Base-by-base conservation (phyloP, 1,140 invertebrate species). In the Polypedilum pembai region DNA sequence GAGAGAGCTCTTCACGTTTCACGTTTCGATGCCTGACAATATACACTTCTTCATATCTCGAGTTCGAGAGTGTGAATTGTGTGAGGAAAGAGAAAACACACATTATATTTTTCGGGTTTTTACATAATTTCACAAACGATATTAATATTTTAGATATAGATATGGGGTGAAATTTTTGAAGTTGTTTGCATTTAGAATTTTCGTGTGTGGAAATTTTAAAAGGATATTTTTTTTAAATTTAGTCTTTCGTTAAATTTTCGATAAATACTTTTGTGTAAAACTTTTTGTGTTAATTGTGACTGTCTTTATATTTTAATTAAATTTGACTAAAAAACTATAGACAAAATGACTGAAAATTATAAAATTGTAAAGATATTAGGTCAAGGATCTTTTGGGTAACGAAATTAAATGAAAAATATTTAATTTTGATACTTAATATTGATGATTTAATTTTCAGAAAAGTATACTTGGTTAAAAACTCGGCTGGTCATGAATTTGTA, bases 11-110 rank as follows among this genome's bases (percentile, higher is more conserved):
- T 56, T 56, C 45, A 56, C 45, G 45, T 56, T 56, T 56, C 45
- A 56, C 45, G 45, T 56, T 56, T 56, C 45, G 45, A 56, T 56
- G 45, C 45, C 45, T 56, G 45, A 56, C 45, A 56, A 56, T 56
- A 56, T 45, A 45, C 15, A 45, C 24, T 33, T 33, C 24, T 15
- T n/a, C 45, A n/a, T n/a, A n/a, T n/a, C n/a, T n/a, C n/a, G n/a
- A n/a, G n/a, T 56, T 56, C 12, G 45, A 56, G 41, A 45, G 45
- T 56, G 12, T n/a, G 24, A 33, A 33, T 33, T 15, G 3, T n/a
- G 45, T 56, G 24, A 33, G 24, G 24, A 33, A 33, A 33, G 24
- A 33, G 24, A 33, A 33, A 33, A 33, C 5, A 33, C 24, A 33
- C 24, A 33, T 5, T 33, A 33, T 33, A 3, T 33, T 33, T 33